Conservation (phyloP, 2,888 invertebrate species). For the Anarsia innoxiella region DNA sequence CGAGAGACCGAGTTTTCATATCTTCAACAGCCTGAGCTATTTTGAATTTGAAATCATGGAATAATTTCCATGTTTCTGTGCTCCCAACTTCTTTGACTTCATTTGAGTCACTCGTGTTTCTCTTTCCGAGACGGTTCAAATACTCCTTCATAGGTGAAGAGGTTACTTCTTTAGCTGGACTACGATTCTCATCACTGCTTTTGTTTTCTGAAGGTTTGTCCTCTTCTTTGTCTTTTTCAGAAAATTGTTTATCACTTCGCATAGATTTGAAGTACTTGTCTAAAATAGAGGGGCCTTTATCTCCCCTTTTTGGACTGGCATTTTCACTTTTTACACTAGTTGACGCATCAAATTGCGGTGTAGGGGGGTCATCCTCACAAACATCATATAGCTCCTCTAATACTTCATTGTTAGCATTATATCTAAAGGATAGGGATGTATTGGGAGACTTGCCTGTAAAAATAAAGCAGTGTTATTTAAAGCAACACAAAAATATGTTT, state of each 20-base stretch:
- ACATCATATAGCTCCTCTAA: conserved; percentile 80
- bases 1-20: conserved; percentile 80
- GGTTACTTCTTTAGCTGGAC: conserved; percentile 47
- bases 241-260: conserved; percentile 21
- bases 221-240: conserved; percentile 21
- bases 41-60: conserved; percentile 83
- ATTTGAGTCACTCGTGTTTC: conserved; percentile 75
- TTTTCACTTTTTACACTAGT: conserved; percentile 43
- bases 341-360: conserved; percentile 55
- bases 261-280: conserved; percentile 71
- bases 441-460: conserved; percentile 62
- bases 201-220: conserved; percentile 47
- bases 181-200: conserved; percentile 35
- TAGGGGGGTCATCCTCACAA: conserved; percentile 75
- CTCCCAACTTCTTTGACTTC: conserved; percentile 48
- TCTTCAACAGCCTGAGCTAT: conserved; percentile 86
- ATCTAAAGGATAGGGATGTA: conserved; percentile 78
- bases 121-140: conserved; percentile 75
- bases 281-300: conserved; percentile 60
- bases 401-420: conserved; percentile 85
- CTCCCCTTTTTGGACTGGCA: conserved; percentile 60
- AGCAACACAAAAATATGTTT: not conserved
- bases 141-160: conserved; percentile 75
- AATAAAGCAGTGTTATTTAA: too few species aligned
- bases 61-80: conserved; percentile 82